Conservation (phyloP, 2,888 invertebrate species). For the Dryomyza anilis region DNA sequence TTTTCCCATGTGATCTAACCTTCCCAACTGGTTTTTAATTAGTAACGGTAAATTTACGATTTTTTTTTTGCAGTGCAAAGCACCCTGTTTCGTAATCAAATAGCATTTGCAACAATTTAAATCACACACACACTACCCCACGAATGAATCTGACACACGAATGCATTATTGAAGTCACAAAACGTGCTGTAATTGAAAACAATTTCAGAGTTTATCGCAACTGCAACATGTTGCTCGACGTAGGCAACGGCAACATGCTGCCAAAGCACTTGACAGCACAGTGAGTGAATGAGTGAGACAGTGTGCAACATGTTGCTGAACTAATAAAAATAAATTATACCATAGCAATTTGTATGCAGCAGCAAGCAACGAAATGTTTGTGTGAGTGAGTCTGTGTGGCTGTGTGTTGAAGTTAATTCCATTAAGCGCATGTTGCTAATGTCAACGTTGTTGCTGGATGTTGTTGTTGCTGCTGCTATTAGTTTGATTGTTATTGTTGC, state of each 20-base stretch:
- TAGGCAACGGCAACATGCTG: conserved; percentile 45
- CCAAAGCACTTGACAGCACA: conserved; percentile 26
- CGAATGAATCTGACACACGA: conserved; percentile 36
- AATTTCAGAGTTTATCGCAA: conserved; percentile 55
- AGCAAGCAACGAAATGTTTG: conserved; percentile 30
- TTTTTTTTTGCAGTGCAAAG: too few relatives aligned
- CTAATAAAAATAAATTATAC: conserved; percentile 55
- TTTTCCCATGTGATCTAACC: too few relatives aligned
- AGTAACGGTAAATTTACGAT: too few relatives aligned
- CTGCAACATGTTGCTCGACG: conserved; percentile 15
- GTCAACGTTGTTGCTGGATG: conserved; percentile 50
- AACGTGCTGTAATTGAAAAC: conserved; percentile 56
- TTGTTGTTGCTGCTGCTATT: conserved; percentile 38
- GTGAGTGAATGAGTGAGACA: neutral
- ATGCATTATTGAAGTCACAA: conserved; percentile 53
- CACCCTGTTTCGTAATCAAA: neutral
- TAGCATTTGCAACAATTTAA: neutral
- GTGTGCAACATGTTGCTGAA: conserved; percentile 50
- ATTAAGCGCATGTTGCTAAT: conserved; percentile 52
- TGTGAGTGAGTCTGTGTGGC: conserved; percentile 24
- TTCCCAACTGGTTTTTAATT: too few relatives aligned
- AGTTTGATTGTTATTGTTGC: conserved; percentile 10
- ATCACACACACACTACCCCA: conserved; percentile 12
- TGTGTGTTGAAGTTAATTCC: conserved; percentile 48
- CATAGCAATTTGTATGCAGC: conserved; percentile 51